Evolutionary conservation across 1,140 invertebrate genomes (phyloP), one percentile per base, ranked within the genome.

Genomic region (Tetramorium simillimum): DNA sequence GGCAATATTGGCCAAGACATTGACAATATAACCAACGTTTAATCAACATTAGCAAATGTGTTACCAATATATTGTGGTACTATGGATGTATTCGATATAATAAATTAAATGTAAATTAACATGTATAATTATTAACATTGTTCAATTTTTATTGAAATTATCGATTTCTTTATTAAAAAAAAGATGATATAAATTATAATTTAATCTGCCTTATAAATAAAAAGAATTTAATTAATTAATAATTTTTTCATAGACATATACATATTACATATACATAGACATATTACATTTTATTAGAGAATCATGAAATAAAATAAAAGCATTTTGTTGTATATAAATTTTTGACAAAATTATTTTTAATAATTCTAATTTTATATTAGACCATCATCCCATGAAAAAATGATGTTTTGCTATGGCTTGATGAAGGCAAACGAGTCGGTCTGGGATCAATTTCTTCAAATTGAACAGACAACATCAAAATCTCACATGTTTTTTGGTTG

Each of bases 401-500:
- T 10, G 7, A n/a, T 56, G 69, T 81, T 24, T 18, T 82, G 14
- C 28, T 43, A 75, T 24, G 84, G 75, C 2, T 12, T 81, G 12
- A 46, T 58, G 18, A 73, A 28, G 14, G 65, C 72, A 14, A 63
- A 86, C 56, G 21, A 69, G 4, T 65, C 46, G 16, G 12, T 58
- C 7, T 80, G 67, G 75, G 33, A 88, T 53, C 43, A 43, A 5
- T 63, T 85, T 9, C 10, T 60, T 14, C 69, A 63, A 37, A 4
- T 12, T 18, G 5, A 7, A 21, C 24, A 75, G 0, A 1, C 40
- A n/a, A n/a, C n/a, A n/a, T n/a, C n/a, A n/a, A n/a, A n/a, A n/a
- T 51, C 24, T 51, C 33, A 75, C 1, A 21, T 0, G 2, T 62
- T 49, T 14, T 14, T 92, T 18, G 78, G 88, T 21, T 91, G 89